phyloP scores from a whole-genome alignment of 2,113 vertebrate genomes.

The Stomatorhinus ivindoensis region DNA sequence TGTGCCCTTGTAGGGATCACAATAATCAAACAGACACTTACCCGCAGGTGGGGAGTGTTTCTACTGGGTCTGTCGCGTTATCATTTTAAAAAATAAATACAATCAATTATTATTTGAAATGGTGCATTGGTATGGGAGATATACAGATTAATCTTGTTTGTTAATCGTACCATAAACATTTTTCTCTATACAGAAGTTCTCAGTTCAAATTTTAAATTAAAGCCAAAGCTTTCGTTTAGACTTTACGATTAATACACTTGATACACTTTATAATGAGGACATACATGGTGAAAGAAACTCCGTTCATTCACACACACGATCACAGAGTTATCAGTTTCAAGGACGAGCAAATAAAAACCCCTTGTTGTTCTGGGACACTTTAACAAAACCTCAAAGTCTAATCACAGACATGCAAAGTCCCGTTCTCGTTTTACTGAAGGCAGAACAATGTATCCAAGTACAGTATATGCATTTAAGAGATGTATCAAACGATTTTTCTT shows the following conservation, averaged over 20 bases:
- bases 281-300: slow-evolving; percentile 59
- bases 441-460: not conserved
- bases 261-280: not conserved
- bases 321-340: slow-evolving; percentile 65
- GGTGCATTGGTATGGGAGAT: not conserved
- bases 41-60: not conserved
- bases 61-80: not conserved
- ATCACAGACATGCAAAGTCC: slow-evolving; percentile 53
- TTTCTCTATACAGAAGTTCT: not conserved
- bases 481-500: not conserved
- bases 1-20: not conserved
- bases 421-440: not conserved
- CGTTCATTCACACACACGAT: slow-evolving; percentile 68
- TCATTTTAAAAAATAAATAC: not conserved
- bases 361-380: slow-evolving; percentile 53
- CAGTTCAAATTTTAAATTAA: not conserved
- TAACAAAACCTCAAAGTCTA: slow-evolving; percentile 51
- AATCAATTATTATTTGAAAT: not conserved
- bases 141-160: not conserved
- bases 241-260: not conserved
- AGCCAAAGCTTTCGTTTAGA: not conserved
- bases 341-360: slow-evolving; percentile 65
- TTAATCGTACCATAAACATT: not conserved
- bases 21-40: not conserved
- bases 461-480: not conserved